Base-by-base conservation (phyloP, 2,113 vertebrate species). In the Chroicocephalus ridibundus region DNA sequence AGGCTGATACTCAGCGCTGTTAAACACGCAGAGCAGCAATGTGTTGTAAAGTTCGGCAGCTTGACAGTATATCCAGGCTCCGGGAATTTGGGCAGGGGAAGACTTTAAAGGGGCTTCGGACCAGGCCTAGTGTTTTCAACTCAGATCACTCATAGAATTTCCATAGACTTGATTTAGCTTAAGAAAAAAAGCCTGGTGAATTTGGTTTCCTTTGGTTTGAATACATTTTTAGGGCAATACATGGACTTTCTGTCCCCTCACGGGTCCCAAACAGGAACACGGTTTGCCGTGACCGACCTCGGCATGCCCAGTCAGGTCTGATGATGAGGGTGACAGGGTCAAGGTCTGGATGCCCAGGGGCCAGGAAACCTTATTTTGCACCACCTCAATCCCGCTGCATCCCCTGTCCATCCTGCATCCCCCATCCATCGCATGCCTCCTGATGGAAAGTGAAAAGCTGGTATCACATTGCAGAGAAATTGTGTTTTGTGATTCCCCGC, bases 301-400 rank as follows among this genome's bases (percentile, higher is more conserved):
- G 3, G n/a, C 0, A 0, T 81, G 27, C 25, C n/a, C 54, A 55
- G 69, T 16, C 2, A 2, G 6, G 18, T 55, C 52, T 65, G 44
- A 9, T 64, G 40, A 22, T 4, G 3, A 81, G 27, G 24, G 27
- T 34, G 65, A 60, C 6, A 64, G 38, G 15, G n/a, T 83, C 57
- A 46, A 75, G 38, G 4, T 46, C 27, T 57, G 46, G 25, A 66
- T 88, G 20, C 22, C 32, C 19, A 64, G 29, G 11, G 19, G 7
- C 58, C 61, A 68, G 15, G 15, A 76, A n/a, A 90, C 5, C 17
- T 76, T 72, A 34, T 18, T 92, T 82, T 77, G 26, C 10, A 44
- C 36, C 29, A 51, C 34, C 14, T 5, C 1, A 2, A 15, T 44
- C 34, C 55, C 1, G 2, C 40, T 90, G 94, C 83, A 27, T 54